These are phyloP conservation scores for Hestina assimilis DNA, from an alignment of 1,140 invertebrate genomes.

Conservation along the genomic window DNA sequence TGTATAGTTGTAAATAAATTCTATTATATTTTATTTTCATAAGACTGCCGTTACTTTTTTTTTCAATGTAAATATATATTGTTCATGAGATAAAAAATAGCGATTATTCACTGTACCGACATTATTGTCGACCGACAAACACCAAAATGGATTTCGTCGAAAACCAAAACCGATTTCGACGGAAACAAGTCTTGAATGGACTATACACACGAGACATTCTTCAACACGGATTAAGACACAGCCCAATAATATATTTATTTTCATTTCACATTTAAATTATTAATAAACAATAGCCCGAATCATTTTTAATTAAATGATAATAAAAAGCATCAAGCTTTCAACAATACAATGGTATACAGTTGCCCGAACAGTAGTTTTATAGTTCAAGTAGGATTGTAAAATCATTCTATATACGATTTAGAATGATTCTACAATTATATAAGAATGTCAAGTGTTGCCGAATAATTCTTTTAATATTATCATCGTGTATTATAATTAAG, in stretches of 20 bases:
- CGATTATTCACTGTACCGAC: slow-evolving; percentile 66
- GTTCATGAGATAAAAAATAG: slow-evolving; percentile 56
- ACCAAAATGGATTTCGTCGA: slow-evolving; percentile 30
- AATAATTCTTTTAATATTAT: slow-evolving; percentile 76
- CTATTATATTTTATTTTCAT: slow-evolving; percentile 57
- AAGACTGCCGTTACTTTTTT: slow-evolving; percentile 68
- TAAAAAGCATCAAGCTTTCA: slow-evolving; percentile 41
- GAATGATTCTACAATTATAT: slow-evolving; percentile 42
- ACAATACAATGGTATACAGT: slow-evolving; percentile 49
- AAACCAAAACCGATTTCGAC: slow-evolving; percentile 33
- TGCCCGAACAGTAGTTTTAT: slow-evolving; percentile 68
- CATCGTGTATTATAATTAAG: slow-evolving; percentile 74
- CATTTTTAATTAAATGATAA: slow-evolving; percentile 44
- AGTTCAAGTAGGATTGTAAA: slow-evolving; percentile 46
- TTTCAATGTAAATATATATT: slow-evolving; percentile 59
- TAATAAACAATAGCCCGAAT: slow-evolving; percentile 71
- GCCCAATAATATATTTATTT: slow-evolving; percentile 63
- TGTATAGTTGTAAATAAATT: slow-evolving; percentile 65
- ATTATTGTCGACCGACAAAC: slow-evolving; percentile 35
- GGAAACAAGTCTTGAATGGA: slow-evolving; percentile 37
- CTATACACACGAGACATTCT: slow-evolving; percentile 67
- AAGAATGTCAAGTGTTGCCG: slow-evolving; percentile 77
- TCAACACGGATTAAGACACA: slow-evolving; percentile 58
- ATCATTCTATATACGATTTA: slow-evolving; percentile 29
- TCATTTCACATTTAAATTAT: slow-evolving; percentile 45